phyloP scores from a whole-genome alignment of 2,888 invertebrate genomes.

The Barypeithes pellucidus region DNA sequence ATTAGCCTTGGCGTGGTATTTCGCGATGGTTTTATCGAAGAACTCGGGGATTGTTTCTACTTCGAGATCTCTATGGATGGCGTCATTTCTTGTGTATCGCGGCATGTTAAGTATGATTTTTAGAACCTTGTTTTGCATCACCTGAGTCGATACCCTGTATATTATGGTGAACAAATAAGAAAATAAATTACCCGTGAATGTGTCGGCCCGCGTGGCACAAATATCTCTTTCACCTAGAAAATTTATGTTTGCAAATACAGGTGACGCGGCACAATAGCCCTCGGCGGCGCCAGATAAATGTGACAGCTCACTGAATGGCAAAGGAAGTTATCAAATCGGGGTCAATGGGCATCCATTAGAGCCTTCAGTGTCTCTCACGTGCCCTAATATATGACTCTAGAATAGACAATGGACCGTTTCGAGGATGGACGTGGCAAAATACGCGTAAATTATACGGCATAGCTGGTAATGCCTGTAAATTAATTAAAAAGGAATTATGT shows the following conservation, averaged over 20 bases:
- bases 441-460: slow-evolving; percentile 7
- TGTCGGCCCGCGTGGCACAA: no score
- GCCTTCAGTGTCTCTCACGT: slow-evolving; percentile 17
- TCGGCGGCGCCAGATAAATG: slow-evolving; percentile 6
- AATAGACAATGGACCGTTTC: slow-evolving; percentile 17
- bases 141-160: no score
- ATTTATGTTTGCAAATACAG: slow-evolving; percentile 1
- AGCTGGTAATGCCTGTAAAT: not conserved
- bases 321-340: slow-evolving; percentile 31
- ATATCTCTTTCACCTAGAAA: not conserved
- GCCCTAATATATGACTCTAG: slow-evolving; percentile 15
- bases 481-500: not conserved
- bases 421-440: not conserved
- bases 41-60: no score
- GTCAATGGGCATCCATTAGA: slow-evolving; percentile 17
- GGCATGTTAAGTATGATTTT: no score
- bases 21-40: no score
- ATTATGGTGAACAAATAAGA: no score
- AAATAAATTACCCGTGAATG: no score
- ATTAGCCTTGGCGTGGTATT: no score
- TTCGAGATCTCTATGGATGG: no score
- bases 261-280: not conserved
- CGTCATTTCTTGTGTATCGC: no score
- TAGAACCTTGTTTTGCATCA: no score
- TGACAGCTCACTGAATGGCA: slow-evolving; percentile 21